Percentiles rank a stretch among this genome's conserved stretches.
Conservation (phyloP, 1,140 invertebrate species). For the Drosophila willistoni region DNA sequence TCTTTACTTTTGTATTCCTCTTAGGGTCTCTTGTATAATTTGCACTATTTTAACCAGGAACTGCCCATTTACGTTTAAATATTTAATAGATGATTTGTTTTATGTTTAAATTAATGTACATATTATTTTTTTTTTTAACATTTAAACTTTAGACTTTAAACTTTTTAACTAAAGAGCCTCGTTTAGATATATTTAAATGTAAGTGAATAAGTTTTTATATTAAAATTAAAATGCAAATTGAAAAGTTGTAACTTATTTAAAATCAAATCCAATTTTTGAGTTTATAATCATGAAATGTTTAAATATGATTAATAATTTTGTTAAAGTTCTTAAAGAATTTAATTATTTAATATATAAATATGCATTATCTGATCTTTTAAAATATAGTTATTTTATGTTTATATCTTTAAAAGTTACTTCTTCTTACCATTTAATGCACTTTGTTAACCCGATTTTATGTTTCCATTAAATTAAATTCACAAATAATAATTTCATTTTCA, state of each 20-base stretch:
- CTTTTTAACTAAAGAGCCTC: constrained; percentile 33
- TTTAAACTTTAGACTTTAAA: neutral
- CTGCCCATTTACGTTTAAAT: constrained; percentile 60
- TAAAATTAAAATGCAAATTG: neutral
- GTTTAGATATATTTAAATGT: neutral
- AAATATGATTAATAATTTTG: no score
- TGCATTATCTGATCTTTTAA: no score
- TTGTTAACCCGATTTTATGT: neutral
- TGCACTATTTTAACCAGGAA: constrained; percentile 79
- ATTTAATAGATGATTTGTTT: neutral
- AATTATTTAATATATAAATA: no score
- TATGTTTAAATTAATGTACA: neutral
- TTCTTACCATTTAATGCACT: constrained; percentile 35
- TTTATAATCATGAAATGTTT: no score
- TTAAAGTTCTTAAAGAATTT: no score
- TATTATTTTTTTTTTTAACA: neutral
- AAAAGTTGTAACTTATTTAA: neutral
- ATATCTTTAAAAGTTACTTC: no score
- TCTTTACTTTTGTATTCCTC: neutral
- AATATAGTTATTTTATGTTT: no score
- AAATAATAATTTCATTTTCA: neutral
- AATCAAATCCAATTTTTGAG: neutral
- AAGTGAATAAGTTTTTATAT: no score
- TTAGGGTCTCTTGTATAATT: constrained; percentile 47
- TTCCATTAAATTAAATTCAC: neutral